These are phyloP conservation scores for Acanthosoma haemorrhoidale DNA, from an alignment of 2,888 invertebrate species.

Conservation along the genomic window DNA sequence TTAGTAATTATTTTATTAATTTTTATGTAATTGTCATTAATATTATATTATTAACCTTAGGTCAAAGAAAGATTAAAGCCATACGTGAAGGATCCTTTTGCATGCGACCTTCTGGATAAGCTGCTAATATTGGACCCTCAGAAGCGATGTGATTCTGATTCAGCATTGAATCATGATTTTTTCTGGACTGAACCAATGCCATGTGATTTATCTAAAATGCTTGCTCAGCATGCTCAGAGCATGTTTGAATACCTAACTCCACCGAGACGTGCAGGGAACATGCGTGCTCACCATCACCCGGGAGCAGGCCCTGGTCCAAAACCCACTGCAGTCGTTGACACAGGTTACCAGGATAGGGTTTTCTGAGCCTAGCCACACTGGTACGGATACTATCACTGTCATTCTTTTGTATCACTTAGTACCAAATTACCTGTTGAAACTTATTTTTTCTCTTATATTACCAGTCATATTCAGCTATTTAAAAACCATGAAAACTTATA, in stretches of 20 bases:
- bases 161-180: constrained; percentile 93
- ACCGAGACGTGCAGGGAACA: constrained; percentile 63
- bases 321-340: constrained; percentile 57
- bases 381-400: background rate
- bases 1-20: too few relatives aligned
- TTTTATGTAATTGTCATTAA: too few relatives aligned
- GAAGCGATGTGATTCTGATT: constrained; percentile 81
- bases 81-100: constrained; percentile 86
- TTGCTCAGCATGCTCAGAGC: constrained; percentile 81
- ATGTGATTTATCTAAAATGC: constrained; percentile 80
- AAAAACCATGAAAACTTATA: too few relatives aligned
- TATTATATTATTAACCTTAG: too few relatives aligned
- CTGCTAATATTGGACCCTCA: constrained; percentile 86
- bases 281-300: constrained; percentile 60
- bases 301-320: constrained; percentile 44
- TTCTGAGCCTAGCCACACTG: constrained; percentile 51
- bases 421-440: too few relatives aligned
- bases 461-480: too few relatives aligned
- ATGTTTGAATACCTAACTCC: constrained; percentile 92
- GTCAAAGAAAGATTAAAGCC: constrained; percentile 77
- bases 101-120: constrained; percentile 88
- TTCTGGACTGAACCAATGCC: constrained; percentile 99
- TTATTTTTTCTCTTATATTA: too few relatives aligned
- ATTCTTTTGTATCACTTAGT: too few relatives aligned
- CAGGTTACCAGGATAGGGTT: constrained; percentile 79